These are phyloP conservation scores for Gerris buenoi DNA, from an alignment of 1,140 invertebrate genomes.

Conservation along the genomic window DNA sequence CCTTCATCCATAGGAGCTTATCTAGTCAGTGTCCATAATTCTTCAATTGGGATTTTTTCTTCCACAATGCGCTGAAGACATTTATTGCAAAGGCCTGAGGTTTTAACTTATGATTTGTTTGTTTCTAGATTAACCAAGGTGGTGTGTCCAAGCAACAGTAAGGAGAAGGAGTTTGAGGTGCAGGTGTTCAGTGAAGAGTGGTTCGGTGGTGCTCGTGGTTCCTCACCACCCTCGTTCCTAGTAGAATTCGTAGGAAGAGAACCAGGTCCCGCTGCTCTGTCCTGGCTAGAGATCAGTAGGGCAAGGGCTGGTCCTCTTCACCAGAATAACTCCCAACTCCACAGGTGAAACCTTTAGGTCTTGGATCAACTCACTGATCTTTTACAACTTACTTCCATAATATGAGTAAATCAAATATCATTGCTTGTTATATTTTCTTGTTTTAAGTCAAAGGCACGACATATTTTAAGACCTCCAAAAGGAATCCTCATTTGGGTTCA, in stretches of 20 bases:
- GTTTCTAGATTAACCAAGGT: slow-evolving; percentile 44
- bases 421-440: too few species aligned
- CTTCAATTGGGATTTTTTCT: too few species aligned
- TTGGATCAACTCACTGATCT: not conserved
- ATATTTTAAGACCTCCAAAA: too few species aligned
- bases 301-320: slow-evolving; percentile 40
- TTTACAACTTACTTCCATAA: too few species aligned
- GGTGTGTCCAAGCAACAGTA: slow-evolving; percentile 53
- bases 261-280: slow-evolving; percentile 50
- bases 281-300: slow-evolving; percentile 63
- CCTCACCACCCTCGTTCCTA: slow-evolving; percentile 41
- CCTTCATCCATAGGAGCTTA: too few species aligned
- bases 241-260: slow-evolving; percentile 54
- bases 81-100: too few species aligned
- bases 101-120: too few species aligned
- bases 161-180: slow-evolving; percentile 45
- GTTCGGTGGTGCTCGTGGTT: slow-evolving; percentile 24
- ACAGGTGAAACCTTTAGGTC: not conserved
- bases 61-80: too few species aligned
- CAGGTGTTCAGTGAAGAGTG: slow-evolving; percentile 61
- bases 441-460: too few species aligned
- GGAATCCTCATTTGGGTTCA: too few species aligned
- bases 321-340: slow-evolving; percentile 27
- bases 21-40: too few species aligned
- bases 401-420: too few species aligned